Conservation (phyloP, 2,797 vertebrate genomes). For the Eutrigla gurnardus region DNA sequence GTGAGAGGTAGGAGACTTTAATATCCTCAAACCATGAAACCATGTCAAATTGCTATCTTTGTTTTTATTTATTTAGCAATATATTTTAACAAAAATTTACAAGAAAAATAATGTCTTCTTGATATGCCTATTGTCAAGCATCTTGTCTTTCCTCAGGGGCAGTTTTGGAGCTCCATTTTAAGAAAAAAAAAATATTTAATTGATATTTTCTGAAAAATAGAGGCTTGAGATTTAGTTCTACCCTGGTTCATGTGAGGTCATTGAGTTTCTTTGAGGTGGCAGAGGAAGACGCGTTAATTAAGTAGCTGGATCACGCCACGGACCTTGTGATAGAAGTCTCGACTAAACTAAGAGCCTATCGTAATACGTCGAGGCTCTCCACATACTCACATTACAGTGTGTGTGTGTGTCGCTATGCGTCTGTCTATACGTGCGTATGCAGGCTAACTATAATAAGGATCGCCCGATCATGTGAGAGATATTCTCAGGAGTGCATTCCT, state of each 20-base stretch:
- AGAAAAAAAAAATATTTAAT: background rate
- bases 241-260: constrained; percentile 16
- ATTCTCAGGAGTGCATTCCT: constrained; percentile 49
- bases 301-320: constrained; percentile 37
- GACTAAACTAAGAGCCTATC: constrained; percentile 55
- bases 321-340: constrained; percentile 55
- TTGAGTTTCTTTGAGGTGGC: background rate
- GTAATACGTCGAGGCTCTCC: constrained; percentile 2
- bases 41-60: background rate
- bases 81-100: background rate
- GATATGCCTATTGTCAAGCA: background rate
- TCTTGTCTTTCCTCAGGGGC: background rate
- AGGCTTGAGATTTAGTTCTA: background rate
- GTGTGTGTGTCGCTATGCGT: constrained; percentile 23
- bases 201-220: background rate
- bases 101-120: background rate
- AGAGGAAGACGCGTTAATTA: constrained; percentile 18
- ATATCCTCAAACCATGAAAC: background rate
- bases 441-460: constrained; percentile 60
- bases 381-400: constrained; percentile 57
- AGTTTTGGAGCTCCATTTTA: background rate
- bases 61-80: background rate
- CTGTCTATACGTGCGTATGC: constrained; percentile 22
- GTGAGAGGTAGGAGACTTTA: constrained; percentile 1
- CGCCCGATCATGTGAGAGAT: constrained; percentile 66